Conservation (phyloP, 1,140 invertebrate genomes). For the Manduca sexta region DNA sequence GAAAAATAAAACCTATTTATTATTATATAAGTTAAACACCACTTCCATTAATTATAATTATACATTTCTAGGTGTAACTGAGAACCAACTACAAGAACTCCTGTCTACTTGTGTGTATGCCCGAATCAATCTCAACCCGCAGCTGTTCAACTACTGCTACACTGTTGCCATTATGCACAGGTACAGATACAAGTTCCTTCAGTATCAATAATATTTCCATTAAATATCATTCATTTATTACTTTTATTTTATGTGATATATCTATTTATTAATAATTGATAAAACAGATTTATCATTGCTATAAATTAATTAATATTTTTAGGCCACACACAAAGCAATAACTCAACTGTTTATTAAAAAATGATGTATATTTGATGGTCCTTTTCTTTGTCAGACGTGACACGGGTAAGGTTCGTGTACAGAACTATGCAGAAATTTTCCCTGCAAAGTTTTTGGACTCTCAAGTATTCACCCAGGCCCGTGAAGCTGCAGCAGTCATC, state of each 20-base stretch:
- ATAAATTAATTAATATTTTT: no score
- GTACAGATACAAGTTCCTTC: conserved; percentile 25
- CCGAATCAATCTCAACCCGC: conserved; percentile 81
- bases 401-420: conserved; percentile 67
- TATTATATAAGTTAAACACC: neutral
- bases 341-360: no score
- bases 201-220: no score
- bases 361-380: no score
- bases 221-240: no score
- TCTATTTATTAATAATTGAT: no score
- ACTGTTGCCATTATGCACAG: conserved; percentile 83
- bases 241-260: no score
- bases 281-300: no score
- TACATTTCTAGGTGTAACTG: conserved; percentile 39
- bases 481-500: conserved; percentile 65
- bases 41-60: neutral
- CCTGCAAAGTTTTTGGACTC: conserved; percentile 75
- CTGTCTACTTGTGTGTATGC: conserved; percentile 79
- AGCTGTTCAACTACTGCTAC: conserved; percentile 84
- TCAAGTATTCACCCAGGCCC: conserved; percentile 66
- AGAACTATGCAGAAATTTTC: conserved; percentile 74
- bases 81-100: conserved; percentile 75
- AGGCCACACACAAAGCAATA: no score
- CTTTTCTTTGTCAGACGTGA: conserved; percentile 70
- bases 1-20: neutral